Evolutionary conservation across 2,888 invertebrate species (phyloP).

Genomic region (Epistrophe grossulariae): DNA sequence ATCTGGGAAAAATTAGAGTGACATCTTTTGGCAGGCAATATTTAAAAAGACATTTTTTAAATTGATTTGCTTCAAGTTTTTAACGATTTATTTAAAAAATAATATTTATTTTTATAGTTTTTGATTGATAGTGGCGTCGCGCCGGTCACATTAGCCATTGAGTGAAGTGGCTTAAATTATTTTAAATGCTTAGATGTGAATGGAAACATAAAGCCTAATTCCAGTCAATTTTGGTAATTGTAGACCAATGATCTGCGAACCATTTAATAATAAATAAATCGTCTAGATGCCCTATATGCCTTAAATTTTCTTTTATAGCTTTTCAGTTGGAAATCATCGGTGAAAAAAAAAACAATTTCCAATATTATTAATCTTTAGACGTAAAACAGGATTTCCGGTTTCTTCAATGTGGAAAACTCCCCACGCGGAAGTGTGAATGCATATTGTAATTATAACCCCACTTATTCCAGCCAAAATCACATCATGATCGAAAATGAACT

Average conservation of each 20-base stretch:
- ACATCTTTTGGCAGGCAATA: not conserved
- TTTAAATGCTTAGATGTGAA: not conserved
- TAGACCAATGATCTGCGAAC: too few relatives aligned
- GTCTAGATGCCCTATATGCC: too few relatives aligned
- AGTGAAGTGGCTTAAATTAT: not conserved
- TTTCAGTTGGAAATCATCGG: too few relatives aligned
- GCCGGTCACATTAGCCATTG: not conserved
- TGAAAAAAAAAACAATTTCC: too few relatives aligned
- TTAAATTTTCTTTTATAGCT: too few relatives aligned
- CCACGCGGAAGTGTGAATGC: not conserved
- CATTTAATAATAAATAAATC: too few relatives aligned
- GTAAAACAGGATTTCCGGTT: too few relatives aligned
- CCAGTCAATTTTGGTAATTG: too few relatives aligned
- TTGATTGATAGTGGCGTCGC: slow-evolving; percentile 4
- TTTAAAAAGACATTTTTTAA: slow-evolving; percentile 6
- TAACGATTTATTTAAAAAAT: not conserved
- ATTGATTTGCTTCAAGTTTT: not conserved
- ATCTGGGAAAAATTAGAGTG: slow-evolving; percentile 9
- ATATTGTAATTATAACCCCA: not conserved
- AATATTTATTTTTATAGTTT: not conserved
- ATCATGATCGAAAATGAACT: too few relatives aligned
- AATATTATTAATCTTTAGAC: too few relatives aligned
- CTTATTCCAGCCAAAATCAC: too few relatives aligned
- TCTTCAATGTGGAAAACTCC: not conserved
- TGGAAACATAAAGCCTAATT: not conserved